Base-by-base conservation (phyloP, 2,113 vertebrate species). In the Odontesthes bonariensis region DNA sequence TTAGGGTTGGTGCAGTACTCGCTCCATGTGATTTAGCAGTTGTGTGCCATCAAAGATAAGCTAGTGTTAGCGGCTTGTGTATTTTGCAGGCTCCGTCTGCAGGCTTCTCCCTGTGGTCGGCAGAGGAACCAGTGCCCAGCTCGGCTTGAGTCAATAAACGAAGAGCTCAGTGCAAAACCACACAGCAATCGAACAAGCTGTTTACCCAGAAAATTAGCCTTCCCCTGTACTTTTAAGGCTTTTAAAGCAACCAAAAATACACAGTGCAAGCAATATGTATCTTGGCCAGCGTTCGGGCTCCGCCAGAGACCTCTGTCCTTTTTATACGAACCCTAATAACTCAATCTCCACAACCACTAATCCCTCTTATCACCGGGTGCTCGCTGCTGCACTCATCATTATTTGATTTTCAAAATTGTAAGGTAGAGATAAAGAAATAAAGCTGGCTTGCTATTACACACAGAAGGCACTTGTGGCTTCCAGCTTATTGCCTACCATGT, bases 341-440 rank as follows among this genome's bases (percentile, higher is more conserved):
- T 87, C 84, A 84, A 82, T 86, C 86, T 83, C 19, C 67, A 67
- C 68, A 56, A 89, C 85, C 86, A 77, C 92, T 89, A 90, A 89
- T 80, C 82, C 82, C 79, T 89, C 87, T 89, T 87, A 88, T 92
- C 87, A 78, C 73, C 44, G 77, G 80, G 49, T 38, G 65, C 85
- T 82, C 59, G 83, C 83, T 74, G 53, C 84, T 79, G 84, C 89
- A 91, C 83, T 91, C 88, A 72, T 88, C 86, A 82, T 87, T 88
- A 92, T 92, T 90, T 85, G 79, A 89, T 85, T 92, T 91, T 79
- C 68, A 76, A 91, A 89, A 92, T 90, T 86, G 84, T 82, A 88
- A 88, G 88, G 86, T 86, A 81, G 88, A 85, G 77, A 89, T 91
- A 87, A 89, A 88, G 84, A 86, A 86, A 83, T 83, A 73, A 87